Evolutionary conservation across 1,140 invertebrate genomes (phyloP).

Genomic region (Drosophila baimaii): DNA sequence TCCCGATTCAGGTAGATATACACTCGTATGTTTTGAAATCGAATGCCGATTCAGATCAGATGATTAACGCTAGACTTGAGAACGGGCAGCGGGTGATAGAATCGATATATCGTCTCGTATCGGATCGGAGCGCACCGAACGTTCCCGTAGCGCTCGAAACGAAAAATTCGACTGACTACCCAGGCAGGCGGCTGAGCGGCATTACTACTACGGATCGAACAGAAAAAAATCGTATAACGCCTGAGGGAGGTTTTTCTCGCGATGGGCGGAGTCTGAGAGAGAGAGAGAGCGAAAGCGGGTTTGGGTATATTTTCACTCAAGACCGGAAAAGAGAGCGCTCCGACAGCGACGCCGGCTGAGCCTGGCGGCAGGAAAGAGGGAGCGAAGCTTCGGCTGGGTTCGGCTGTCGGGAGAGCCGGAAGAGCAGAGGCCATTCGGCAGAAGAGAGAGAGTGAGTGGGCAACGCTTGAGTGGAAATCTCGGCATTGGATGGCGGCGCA

Average conservation of each 20-base stretch:
- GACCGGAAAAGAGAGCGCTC: constrained; percentile 9
- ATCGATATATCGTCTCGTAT: constrained; percentile 8
- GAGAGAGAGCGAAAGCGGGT: constrained; percentile 3
- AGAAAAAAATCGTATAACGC: neutral
- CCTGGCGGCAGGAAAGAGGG: neutral
- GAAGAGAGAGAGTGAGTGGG: neutral
- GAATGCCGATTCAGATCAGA: constrained; percentile 27
- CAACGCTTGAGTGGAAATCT: constrained; percentile 63
- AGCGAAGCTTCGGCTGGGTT: neutral
- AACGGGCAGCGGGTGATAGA: neutral
- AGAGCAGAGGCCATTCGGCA: neutral
- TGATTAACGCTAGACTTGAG: constrained; percentile 1
- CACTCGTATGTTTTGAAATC: constrained; percentile 45
- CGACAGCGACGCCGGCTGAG: constrained; percentile 12
- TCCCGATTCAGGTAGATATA: constrained; percentile 13
- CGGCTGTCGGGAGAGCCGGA: neutral
- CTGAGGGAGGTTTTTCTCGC: constrained; percentile 9
- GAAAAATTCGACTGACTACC: constrained; percentile 56
- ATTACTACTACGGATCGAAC: constrained; percentile 1
- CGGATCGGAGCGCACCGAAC: constrained; percentile 14
- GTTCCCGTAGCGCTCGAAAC: constrained; percentile 44
- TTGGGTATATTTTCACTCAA: constrained; percentile 3
- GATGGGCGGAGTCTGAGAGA: neutral
- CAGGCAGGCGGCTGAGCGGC: constrained; percentile 41
- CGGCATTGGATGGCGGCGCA: constrained; percentile 48